phyloP scores from a whole-genome alignment of 2,113 vertebrate genomes.

The Apodemus sylvaticus region DNA sequence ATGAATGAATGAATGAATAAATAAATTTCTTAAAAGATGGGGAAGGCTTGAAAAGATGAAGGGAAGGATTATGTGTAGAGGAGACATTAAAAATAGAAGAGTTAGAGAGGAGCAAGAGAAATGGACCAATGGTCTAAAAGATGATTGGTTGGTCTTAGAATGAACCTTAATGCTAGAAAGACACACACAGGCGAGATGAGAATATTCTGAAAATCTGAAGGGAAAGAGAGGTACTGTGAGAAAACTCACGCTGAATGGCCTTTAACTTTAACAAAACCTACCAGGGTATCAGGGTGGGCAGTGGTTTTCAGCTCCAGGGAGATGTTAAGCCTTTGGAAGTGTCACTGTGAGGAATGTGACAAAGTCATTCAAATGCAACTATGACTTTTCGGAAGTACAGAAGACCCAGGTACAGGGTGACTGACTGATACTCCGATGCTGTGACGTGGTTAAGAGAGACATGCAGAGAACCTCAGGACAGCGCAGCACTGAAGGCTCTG shows the following conservation, averaged over 20 bases:
- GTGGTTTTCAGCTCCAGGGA: background rate
- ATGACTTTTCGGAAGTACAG: background rate
- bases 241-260: background rate
- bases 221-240: background rate
- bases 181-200: background rate
- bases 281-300: conserved; percentile 9
- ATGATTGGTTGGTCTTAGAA: background rate
- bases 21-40: background rate
- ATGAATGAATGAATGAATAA: no score
- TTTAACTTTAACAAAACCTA: conserved; percentile 6
- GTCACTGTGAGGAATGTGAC: background rate
- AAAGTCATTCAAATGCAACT: background rate
- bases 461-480: background rate
- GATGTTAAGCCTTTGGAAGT: background rate
- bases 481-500: background rate
- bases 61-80: background rate
- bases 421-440: background rate
- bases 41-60: background rate
- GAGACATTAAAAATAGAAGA: background rate
- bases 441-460: background rate
- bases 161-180: background rate
- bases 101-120: background rate
- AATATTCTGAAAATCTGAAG: background rate
- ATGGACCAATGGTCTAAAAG: background rate
- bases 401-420: background rate